Evolutionary conservation across 2,888 invertebrate genomes (phyloP).

Genomic region (Bugulina stolonifera): DNA sequence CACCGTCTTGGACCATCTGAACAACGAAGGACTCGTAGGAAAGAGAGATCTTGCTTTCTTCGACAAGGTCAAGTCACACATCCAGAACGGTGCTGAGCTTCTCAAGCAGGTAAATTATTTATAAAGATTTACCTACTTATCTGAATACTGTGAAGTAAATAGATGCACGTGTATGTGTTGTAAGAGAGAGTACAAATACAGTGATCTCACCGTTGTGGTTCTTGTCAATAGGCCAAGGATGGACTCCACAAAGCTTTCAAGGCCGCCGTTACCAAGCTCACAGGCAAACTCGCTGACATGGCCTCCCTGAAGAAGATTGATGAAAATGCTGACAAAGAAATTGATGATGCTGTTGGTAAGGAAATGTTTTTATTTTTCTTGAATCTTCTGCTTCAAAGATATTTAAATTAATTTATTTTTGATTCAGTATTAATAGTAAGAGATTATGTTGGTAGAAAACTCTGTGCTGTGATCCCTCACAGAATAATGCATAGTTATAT

Average conservation of each 20-base stretch:
- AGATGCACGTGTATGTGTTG: no score
- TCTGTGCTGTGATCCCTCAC: no score
- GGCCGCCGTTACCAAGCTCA: neutral
- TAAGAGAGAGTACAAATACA: neutral
- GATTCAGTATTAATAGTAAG: no score
- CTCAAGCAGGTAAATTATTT: conserved; percentile 21
- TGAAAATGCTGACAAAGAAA: conserved; percentile 13
- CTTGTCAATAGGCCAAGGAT: conserved; percentile 1
- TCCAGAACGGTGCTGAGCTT: neutral
- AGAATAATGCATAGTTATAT: no score
- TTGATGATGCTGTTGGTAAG: conserved; percentile 16
- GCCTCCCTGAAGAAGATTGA: conserved; percentile 3
- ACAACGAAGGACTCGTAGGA: conserved; percentile 10
- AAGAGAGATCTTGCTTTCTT: neutral
- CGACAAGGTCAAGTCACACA: neutral
- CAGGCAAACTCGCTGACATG: neutral
- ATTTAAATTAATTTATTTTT: neutral
- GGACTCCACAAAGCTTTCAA: neutral
- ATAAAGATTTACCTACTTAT: no score
- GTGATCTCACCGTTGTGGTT: no score
- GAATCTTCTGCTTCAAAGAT: neutral
- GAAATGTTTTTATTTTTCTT: no score
- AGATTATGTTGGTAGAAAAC: no score
- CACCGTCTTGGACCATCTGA: conserved; percentile 10
- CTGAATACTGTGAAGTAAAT: no score